Evolutionary conservation across 2,888 invertebrate genomes (phyloP).

Genomic region (Bursaphelenchus okinawaensis): DNA sequence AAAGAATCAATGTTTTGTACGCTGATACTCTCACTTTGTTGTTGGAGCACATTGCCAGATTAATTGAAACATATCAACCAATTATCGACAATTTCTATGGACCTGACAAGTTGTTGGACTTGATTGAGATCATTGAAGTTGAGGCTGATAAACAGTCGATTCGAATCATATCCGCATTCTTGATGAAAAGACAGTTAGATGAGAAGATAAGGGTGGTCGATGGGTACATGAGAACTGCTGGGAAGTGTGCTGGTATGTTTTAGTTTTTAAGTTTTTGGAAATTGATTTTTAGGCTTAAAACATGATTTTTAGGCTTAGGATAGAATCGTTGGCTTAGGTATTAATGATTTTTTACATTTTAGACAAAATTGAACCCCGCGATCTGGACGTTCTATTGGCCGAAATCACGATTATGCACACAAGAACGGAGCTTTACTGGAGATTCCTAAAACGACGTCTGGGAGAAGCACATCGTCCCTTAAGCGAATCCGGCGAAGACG

Average conservation of each 20-base stretch:
- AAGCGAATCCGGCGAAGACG: conserved; percentile 19
- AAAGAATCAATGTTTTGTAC: conserved; percentile 72
- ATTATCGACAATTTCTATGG: conserved; percentile 82
- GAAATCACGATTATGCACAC: conserved; percentile 88
- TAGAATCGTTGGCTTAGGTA: background rate
- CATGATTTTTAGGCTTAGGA: background rate
- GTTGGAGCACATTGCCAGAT: conserved; percentile 71
- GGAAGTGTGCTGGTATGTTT: background rate
- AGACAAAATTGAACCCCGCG: conserved; percentile 68
- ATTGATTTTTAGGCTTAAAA: background rate
- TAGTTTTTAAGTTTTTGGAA: background rate
- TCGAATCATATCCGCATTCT: conserved; percentile 70
- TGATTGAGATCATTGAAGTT: conserved; percentile 65
- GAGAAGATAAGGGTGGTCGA: conserved; percentile 63
- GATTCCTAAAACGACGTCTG: conserved; percentile 75
- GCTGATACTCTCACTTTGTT: conserved; percentile 78
- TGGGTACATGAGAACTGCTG: background rate
- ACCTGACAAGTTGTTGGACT: conserved; percentile 70
- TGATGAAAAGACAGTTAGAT: conserved; percentile 64
- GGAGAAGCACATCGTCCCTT: conserved; percentile 41
- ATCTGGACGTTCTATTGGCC: conserved; percentile 77
- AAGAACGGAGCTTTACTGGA: conserved; percentile 79
- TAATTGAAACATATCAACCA: conserved; percentile 80
- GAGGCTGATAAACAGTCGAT: conserved; percentile 69
- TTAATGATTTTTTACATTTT: conserved; percentile 1